Evolutionary conservation across 2,113 vertebrate genomes (phyloP), one percentile per base, ranked within the genome.

Genomic region (Erpornis zantholeuca): DNA sequence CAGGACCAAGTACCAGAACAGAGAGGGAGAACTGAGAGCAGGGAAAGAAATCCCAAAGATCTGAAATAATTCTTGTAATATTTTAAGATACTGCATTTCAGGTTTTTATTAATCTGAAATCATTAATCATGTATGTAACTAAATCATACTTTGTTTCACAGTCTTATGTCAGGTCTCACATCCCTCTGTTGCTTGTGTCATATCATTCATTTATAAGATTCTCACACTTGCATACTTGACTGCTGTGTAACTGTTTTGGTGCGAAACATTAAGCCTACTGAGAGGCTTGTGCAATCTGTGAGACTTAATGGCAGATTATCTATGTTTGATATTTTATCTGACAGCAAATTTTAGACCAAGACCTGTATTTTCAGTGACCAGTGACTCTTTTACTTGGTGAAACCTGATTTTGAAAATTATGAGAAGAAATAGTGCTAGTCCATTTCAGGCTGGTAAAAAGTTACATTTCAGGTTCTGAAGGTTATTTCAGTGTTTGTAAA

Each of bases 121-220:
- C 3, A 0, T 42, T 72, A 49, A 2, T 44, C 6, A 10, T 1
- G 0, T 47, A 4, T 60, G 13, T 59, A 89, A 56, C 7, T 68
- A 27, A 7, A 33, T 25, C 2, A 1, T 52, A 27, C 17, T 75
- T 90, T 65, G 6, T 88, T 76, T 31, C 61, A 31, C 29, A 54
- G 40, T 27, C 17, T 79, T 81, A 33, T 16, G 22, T 16, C 16
- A 64, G 7, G 3, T 88, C 57, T 82, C 53, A n/a, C 5, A 36
- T 22, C n/a, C n/a, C n/a, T n/a, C n/a, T 72, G 25, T 63, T 79
- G 13, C 36, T 82, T 15, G 45, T 61, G n/a, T 11, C 28, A 56
- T 10, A n/a, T 25, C 23, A 53, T 76, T 66, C 24, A 52, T 33
- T 80, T 70, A 27, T 8, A 77, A 69, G 44, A 73, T 73, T 86